Conservation (phyloP, 2,888 invertebrate genomes). For the Phengaris arion region DNA sequence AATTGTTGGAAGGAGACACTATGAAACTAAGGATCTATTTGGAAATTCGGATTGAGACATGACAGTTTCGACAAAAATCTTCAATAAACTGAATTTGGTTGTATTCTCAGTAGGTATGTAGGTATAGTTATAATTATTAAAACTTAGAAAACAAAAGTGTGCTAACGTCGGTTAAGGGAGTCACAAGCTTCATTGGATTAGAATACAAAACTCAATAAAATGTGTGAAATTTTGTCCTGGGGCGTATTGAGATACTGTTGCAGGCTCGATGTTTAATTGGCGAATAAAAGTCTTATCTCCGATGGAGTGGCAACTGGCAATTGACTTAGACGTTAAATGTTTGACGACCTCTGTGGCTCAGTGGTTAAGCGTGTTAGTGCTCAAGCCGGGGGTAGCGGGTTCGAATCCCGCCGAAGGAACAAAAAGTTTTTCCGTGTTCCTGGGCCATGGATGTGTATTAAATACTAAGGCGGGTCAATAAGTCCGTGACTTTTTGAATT, state of each 20-base stretch:
- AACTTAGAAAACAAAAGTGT: background rate
- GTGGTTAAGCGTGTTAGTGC: too few species aligned
- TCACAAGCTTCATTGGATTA: background rate
- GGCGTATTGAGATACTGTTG: conserved; percentile 6
- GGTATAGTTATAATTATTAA: background rate
- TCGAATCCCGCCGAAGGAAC: too few species aligned
- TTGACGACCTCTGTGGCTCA: too few species aligned
- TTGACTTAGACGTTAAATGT: background rate
- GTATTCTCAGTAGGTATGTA: too few species aligned
- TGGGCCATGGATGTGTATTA: too few species aligned
- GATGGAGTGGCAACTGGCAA: background rate
- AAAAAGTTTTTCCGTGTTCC: too few species aligned
- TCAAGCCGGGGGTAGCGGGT: too few species aligned
- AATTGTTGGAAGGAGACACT: background rate
- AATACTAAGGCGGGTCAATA: too few species aligned
- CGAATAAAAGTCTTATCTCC: conserved; percentile 1
- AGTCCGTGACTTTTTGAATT: too few species aligned
- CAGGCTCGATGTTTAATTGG: background rate
- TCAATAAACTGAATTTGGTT: too few species aligned
- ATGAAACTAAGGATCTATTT: background rate
- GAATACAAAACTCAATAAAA: conserved; percentile 7
- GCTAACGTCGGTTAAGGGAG: background rate
- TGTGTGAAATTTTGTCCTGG: background rate
- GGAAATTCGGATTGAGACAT: background rate
- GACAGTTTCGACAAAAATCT: background rate